Conservation (phyloP, 2,888 invertebrate species). For the Nymphalis c-album region DNA sequence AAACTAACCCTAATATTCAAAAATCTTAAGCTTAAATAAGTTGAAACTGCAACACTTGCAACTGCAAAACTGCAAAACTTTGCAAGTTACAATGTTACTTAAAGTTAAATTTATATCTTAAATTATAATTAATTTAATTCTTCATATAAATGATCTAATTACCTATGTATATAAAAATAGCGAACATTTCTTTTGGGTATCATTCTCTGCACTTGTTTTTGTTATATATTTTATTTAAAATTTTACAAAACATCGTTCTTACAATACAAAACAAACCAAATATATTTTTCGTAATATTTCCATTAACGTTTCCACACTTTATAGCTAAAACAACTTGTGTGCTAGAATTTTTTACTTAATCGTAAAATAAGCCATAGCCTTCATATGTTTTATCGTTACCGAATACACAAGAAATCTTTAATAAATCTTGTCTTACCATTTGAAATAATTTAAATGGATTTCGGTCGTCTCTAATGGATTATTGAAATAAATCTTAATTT, state of each 20-base stretch:
- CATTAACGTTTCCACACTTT: not conserved
- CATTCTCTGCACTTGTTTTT: slow-evolving; percentile 32
- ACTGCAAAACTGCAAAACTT: too few species aligned
- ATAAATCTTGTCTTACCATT: too few species aligned
- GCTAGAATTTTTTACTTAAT: not conserved
- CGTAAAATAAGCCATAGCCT: not conserved
- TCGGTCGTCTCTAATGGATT: too few species aligned
- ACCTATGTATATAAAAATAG: slow-evolving; percentile 27
- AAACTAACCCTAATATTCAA: too few species aligned
- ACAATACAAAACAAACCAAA: not conserved
- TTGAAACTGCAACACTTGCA: too few species aligned
- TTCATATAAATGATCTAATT: not conserved
- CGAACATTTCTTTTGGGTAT: slow-evolving; percentile 22
- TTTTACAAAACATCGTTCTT: not conserved
- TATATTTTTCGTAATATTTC: not conserved
- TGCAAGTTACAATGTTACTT: not conserved
- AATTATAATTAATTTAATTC: not conserved
- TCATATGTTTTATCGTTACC: not conserved
- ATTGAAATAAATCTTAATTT: too few species aligned
- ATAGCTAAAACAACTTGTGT: not conserved
- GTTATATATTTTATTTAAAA: not conserved
- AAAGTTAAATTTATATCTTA: not conserved
- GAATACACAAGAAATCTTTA: too few species aligned
- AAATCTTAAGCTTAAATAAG: too few species aligned
- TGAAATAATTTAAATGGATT: too few species aligned